Percentiles rank a stretch among this genome's conserved stretches.
phyloP scores from a whole-genome alignment of 64 coral and sea anemone genomes.

The Catalaphyllia jardinei region DNA sequence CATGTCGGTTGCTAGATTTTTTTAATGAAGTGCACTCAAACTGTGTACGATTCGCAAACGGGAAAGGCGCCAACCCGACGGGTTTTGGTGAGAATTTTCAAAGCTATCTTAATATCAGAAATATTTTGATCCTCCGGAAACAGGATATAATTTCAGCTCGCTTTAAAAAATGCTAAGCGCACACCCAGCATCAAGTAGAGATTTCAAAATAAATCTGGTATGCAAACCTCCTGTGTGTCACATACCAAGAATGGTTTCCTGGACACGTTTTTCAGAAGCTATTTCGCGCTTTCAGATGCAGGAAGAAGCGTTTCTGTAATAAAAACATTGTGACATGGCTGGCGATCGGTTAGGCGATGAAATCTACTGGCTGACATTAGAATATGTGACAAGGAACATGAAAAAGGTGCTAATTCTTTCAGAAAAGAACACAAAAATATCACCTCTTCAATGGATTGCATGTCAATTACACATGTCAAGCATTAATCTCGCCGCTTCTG shows the following conservation, averaged over 20 bases:
- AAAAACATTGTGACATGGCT: slow-evolving; percentile 65
- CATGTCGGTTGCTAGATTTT: background rate
- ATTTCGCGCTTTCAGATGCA: slow-evolving; percentile 7
- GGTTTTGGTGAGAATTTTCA: slow-evolving; percentile 18
- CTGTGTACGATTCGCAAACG: background rate
- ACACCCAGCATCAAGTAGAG: background rate
- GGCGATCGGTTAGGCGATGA: slow-evolving; percentile 66
- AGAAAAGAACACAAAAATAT: slow-evolving; percentile 98
- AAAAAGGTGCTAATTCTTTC: slow-evolving; percentile 99
- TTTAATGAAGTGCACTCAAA: background rate
- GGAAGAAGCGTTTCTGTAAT: slow-evolving; percentile 46
- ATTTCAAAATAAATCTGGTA: slow-evolving; percentile 9
- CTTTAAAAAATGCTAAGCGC: background rate
- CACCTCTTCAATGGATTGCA: slow-evolving; percentile 98
- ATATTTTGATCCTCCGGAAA: slow-evolving; percentile 8
- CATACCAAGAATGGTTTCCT: slow-evolving; percentile 25
- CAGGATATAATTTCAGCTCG: background rate
- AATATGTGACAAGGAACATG: slow-evolving; percentile 96
- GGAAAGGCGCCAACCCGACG: background rate
- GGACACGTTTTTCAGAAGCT: slow-evolving; percentile 1
- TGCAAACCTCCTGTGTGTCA: background rate
- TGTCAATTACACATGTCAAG: slow-evolving; percentile 97
- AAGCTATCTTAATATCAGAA: background rate
- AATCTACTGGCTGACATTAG: slow-evolving; percentile 75
- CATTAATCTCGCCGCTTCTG: slow-evolving; percentile 67